These are phyloP conservation scores for Hetaerina titia DNA, from an alignment of 2,888 invertebrate species.

Conservation along the genomic window DNA sequence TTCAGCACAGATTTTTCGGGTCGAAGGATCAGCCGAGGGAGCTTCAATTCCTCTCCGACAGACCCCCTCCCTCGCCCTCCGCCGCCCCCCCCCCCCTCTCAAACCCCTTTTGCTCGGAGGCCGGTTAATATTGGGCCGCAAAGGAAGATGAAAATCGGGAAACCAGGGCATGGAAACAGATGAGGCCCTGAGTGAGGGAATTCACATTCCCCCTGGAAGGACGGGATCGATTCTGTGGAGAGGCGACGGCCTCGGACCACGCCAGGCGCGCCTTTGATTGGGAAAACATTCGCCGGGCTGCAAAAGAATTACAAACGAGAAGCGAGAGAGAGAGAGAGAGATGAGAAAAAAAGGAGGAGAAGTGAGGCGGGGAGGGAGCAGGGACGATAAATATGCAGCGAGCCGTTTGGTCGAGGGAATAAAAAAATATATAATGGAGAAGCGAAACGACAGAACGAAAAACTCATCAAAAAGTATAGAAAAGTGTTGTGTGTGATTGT, in stretches of 20 bases:
- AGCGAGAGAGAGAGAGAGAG: not conserved
- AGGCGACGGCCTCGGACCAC: not conserved
- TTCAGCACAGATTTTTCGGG: not conserved
- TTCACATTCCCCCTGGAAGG: not conserved
- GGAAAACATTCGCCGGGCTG: not conserved
- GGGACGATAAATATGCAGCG: conserved; percentile 15
- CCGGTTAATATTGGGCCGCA: conserved; percentile 17
- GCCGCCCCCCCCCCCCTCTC: too few species aligned
- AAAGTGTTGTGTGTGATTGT: not conserved
- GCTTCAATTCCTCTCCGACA: not conserved
- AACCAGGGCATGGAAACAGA: not conserved
- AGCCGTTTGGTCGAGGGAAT: not conserved
- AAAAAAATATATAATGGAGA: not conserved
- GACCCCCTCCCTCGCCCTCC: not conserved
- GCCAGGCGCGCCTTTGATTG: conserved; percentile 5
- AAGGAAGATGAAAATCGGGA: conserved; percentile 26
- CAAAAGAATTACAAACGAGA: not conserved
- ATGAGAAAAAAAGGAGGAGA: not conserved
- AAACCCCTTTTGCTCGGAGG: not conserved
- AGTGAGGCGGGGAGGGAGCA: not conserved
- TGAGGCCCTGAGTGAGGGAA: not conserved
- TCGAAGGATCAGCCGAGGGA: not conserved
- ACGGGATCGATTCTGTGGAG: not conserved
- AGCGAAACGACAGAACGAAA: not conserved
- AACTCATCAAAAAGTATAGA: not conserved